These are phyloP conservation scores for Salpingus planirostris DNA, from an alignment of 2,888 invertebrate genomes.

Conservation along the genomic window DNA sequence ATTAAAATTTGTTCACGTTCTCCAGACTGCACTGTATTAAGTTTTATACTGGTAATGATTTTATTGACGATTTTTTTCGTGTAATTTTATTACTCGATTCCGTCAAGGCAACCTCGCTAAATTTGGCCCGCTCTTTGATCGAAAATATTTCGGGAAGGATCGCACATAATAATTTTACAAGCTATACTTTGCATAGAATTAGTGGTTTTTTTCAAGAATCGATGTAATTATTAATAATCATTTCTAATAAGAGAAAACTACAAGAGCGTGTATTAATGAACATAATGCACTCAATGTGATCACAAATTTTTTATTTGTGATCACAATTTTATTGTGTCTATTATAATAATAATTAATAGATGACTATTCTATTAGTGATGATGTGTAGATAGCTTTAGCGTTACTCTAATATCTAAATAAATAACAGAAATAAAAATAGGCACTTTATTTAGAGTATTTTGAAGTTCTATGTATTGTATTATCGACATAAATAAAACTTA, in stretches of 20 bases:
- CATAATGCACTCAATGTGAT: slow-evolving; percentile 17
- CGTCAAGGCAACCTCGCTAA: too few relatives aligned
- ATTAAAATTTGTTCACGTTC: too few relatives aligned
- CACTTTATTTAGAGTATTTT: slow-evolving; percentile 24
- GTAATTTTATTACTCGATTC: too few relatives aligned
- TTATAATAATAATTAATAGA: too few relatives aligned
- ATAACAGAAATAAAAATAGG: too few relatives aligned
- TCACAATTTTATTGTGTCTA: slow-evolving; percentile 19
- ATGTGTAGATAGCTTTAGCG: slow-evolving; percentile 27
- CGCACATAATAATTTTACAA: slow-evolving; percentile 49
- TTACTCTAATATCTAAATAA: slow-evolving; percentile 22
- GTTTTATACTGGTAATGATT: too few relatives aligned
- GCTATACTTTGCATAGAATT: slow-evolving; percentile 91
- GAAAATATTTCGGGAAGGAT: slow-evolving; percentile 23
- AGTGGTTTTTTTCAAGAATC: slow-evolving; percentile 73
- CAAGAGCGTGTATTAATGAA: slow-evolving; percentile 16
- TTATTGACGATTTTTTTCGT: too few relatives aligned
- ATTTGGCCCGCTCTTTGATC: too few relatives aligned
- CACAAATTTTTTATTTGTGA: background rate
- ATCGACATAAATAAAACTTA: too few relatives aligned
- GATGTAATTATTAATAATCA: too few relatives aligned
- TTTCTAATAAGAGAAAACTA: too few relatives aligned
- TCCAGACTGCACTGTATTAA: too few relatives aligned
- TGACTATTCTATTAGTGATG: slow-evolving; percentile 12
- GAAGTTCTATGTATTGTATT: slow-evolving; percentile 5